Evolutionary conservation across 92 coral and sea anemone species (phyloP), one percentile per base, ranked within the genome.

Genomic region (Epizoanthus stellaris): DNA sequence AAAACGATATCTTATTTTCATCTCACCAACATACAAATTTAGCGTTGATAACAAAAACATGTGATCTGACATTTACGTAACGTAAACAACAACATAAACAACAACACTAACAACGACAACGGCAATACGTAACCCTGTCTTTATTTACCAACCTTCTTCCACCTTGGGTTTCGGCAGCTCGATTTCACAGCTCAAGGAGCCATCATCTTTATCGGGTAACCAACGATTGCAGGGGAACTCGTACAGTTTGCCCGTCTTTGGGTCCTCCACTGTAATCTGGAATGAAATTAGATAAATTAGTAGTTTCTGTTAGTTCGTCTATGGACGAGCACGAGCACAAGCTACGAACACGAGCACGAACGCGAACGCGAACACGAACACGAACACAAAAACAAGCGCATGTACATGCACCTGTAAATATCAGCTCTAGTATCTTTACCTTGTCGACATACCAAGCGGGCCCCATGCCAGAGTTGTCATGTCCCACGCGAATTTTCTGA

Each of bases 201-300:
- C 95, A 74, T 89, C 98, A 54, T 90, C 90, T 16, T 95, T 92
- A 52, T 91, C 90, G 12, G 85, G 93, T 30, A 95, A 82, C 98
- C 98, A 95, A 80, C 95, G 94, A 56, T 92, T 85, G 60, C 98
- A 92, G 20, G 92, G 87, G 73, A 95, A 95, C 60, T 80, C 87
- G 40, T 88, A 93, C 67, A 72, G 73, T 34, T 92, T 88, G 34
- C 88, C 86, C 40, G 89, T 90, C 64, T 92, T 88, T 19, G 86
- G 82, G 63, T 88, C 92, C 25, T 84, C 87, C 30, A 91, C 90
- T 34, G 85, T 87, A 1, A 91, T 91, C 92, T 93, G 82, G 11
- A 52, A 60, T 16, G 6, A 21, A 64, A 71, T 23, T 5, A 20
- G 6, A 56, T 3, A 1, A 70, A 53, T 17, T 13, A 34, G 36